Percentiles rank a stretch among this genome's conserved stretches.
These are phyloP conservation scores for Denticeps clupeoides DNA, from an alignment of 2,797 vertebrate genomes.

Conservation along the genomic window DNA sequence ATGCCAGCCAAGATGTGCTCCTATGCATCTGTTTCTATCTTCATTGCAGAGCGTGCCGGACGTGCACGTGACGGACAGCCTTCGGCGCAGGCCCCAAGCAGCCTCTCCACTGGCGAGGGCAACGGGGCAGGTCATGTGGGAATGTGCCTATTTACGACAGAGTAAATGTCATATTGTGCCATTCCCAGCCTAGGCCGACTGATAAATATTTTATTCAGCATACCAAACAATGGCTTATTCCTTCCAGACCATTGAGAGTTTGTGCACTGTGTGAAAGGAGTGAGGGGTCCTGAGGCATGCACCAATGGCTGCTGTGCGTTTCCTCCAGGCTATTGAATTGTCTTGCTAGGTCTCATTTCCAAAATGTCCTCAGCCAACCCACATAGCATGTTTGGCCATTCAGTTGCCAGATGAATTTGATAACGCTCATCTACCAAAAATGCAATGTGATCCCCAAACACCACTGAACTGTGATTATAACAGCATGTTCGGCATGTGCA, in stretches of 20 bases:
- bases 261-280: constrained; percentile 48
- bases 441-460: too few relatives aligned
- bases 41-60: constrained; percentile 77
- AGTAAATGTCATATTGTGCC: constrained; percentile 81
- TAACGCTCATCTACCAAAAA: too few relatives aligned
- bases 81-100: constrained; percentile 65
- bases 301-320: too few relatives aligned
- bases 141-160: constrained; percentile 68
- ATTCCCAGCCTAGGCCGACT: constrained; percentile 76
- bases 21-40: constrained; percentile 78
- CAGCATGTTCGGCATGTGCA: too few relatives aligned
- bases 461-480: too few relatives aligned
- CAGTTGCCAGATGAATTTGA: too few relatives aligned
- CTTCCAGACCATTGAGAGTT: constrained; percentile 65
- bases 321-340: too few relatives aligned
- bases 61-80: constrained; percentile 75
- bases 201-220: constrained; percentile 85
- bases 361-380: too few relatives aligned
- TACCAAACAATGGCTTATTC: constrained; percentile 70
- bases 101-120: constrained; percentile 16
- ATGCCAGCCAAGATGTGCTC: constrained; percentile 81
- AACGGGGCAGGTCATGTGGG: constrained; percentile 55
- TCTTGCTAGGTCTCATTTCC: too few relatives aligned
- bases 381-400: too few relatives aligned
- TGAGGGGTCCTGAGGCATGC: not conserved